These are phyloP conservation scores for Parambassis ranga DNA, from an alignment of 2,797 vertebrate genomes.

Conservation along the genomic window DNA sequence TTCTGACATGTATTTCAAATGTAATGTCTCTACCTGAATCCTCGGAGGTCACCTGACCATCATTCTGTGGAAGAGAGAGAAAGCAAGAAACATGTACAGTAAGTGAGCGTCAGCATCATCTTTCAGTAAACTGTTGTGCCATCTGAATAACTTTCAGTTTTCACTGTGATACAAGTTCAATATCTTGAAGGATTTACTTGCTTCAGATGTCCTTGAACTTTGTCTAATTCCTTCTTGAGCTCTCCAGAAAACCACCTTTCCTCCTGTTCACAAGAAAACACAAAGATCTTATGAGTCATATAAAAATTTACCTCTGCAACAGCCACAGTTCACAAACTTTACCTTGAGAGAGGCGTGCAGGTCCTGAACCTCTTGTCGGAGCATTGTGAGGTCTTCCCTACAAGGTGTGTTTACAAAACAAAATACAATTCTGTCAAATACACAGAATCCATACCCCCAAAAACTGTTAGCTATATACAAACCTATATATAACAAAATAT, in stretches of 20 bases:
- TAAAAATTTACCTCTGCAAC: not conserved
- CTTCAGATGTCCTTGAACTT: constrained; percentile 96
- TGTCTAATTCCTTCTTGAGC: constrained; percentile 98
- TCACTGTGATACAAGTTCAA: constrained; percentile 58
- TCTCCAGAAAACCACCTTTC: constrained; percentile 98
- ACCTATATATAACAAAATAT: too few species aligned
- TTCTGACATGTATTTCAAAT: not conserved
- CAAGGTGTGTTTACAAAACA: not conserved
- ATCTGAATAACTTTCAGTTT: not conserved
- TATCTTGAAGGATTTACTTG: constrained; percentile 96
- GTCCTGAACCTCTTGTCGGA: constrained; percentile 95
- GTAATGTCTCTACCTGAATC: constrained; percentile 81
- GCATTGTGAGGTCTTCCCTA: constrained; percentile 89
- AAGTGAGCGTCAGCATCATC: constrained; percentile 4
- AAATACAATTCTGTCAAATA: not conserved
- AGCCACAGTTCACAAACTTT: not conserved
- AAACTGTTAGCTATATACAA: too few species aligned
- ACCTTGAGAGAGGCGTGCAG: constrained; percentile 96
- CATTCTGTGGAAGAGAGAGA: constrained; percentile 79
- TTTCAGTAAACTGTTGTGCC: not conserved
- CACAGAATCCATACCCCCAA: too few species aligned
- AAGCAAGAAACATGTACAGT: constrained; percentile 41
- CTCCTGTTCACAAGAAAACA: constrained; percentile 80
- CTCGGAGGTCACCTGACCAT: constrained; percentile 81
- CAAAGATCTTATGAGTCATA: not conserved